These are phyloP conservation scores for Carassius carassius DNA, from an alignment of 2,113 vertebrate species.

Conservation along the genomic window DNA sequence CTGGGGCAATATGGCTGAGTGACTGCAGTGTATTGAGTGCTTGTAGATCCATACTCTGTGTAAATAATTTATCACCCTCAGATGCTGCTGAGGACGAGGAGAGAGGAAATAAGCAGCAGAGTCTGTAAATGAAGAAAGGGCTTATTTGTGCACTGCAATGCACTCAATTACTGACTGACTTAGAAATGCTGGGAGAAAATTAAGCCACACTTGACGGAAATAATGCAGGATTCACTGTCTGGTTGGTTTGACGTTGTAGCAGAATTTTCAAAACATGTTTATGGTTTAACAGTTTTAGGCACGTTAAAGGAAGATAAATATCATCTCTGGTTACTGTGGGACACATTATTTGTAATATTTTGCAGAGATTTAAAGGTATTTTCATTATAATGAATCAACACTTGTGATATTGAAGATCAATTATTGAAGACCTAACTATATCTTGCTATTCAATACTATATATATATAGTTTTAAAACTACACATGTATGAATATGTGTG, in stretches of 20 bases:
- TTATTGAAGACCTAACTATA: too few relatives aligned
- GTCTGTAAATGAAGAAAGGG: slow-evolving; percentile 37
- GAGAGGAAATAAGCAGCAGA: slow-evolving; percentile 44
- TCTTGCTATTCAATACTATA: too few relatives aligned
- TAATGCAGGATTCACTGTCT: slow-evolving; percentile 8
- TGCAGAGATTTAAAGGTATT: too few relatives aligned
- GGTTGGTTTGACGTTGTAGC: not conserved
- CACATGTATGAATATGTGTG: too few relatives aligned
- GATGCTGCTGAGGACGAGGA: slow-evolving; percentile 41
- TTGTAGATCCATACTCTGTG: slow-evolving; percentile 68
- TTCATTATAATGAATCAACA: too few relatives aligned
- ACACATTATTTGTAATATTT: too few relatives aligned
- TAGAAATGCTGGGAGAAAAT: slow-evolving; percentile 15
- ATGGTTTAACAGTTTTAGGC: not conserved
- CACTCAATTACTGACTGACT: slow-evolving; percentile 53
- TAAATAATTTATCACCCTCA: slow-evolving; percentile 72
- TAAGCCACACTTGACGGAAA: slow-evolving; percentile 29
- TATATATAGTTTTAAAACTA: too few relatives aligned
- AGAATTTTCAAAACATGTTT: not conserved
- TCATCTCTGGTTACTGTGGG: too few relatives aligned
- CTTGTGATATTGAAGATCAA: too few relatives aligned
- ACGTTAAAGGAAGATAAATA: not conserved
- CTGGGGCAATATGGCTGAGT: slow-evolving; percentile 64
- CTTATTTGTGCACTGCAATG: slow-evolving; percentile 48
- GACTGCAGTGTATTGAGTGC: slow-evolving; percentile 63